These are phyloP conservation scores for Lissonota sp. DNA, from an alignment of 2,888 invertebrate genomes.

Conservation along the genomic window DNA sequence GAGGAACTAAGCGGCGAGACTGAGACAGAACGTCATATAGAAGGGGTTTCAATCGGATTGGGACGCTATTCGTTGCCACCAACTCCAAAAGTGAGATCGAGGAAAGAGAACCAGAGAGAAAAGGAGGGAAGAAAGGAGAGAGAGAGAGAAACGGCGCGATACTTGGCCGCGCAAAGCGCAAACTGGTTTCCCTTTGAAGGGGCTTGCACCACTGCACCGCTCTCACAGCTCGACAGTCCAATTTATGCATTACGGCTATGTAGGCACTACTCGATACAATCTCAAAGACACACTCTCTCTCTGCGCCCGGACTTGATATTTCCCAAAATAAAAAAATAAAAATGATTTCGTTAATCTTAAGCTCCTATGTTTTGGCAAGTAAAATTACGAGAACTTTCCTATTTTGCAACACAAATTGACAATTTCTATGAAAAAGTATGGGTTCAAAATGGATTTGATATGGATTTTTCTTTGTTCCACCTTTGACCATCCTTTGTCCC, in stretches of 20 bases:
- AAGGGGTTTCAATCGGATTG: constrained; percentile 56
- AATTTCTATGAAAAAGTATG: too few species aligned
- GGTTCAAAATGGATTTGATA: too few species aligned
- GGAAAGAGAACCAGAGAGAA: constrained; percentile 40
- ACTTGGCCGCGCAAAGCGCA: constrained; percentile 77
- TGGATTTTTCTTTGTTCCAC: too few species aligned
- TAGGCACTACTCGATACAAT: constrained; percentile 82
- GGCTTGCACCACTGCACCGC: constrained; percentile 83
- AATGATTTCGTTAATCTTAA: too few species aligned
- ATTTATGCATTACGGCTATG: constrained; percentile 84
- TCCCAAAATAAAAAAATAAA: constrained; percentile 61
- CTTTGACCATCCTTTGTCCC: too few species aligned
- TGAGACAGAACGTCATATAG: constrained; percentile 45
- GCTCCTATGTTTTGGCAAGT: too few species aligned
- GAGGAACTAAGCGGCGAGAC: constrained; percentile 8
- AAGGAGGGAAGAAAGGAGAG: constrained; percentile 27
- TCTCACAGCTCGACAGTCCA: constrained; percentile 83
- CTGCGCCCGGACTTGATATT: constrained; percentile 65
- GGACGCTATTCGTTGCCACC: constrained; percentile 72
- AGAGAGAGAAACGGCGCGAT: constrained; percentile 70
- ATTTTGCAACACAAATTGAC: too few species aligned
- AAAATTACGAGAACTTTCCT: too few species aligned
- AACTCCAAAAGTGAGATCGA: constrained; percentile 69
- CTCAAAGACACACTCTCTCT: constrained; percentile 66
- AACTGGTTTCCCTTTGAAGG: constrained; percentile 83